phyloP scores from a whole-genome alignment of 2,888 invertebrate genomes.

The Volucella inflata region DNA sequence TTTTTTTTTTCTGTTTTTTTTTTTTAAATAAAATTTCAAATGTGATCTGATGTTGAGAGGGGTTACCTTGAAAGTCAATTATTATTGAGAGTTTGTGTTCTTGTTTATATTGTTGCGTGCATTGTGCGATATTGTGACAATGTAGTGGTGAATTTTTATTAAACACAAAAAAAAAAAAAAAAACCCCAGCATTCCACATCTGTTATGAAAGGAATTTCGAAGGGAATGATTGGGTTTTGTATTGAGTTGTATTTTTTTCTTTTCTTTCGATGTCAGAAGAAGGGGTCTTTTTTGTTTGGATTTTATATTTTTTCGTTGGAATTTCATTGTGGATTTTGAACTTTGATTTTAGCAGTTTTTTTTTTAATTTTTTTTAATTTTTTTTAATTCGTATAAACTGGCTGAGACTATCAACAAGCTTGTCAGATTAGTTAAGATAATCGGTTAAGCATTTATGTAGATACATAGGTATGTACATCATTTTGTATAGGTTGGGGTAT shows the following conservation, averaged over 20 bases:
- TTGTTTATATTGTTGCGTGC: constrained; percentile 47
- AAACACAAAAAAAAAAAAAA: constrained; percentile 18
- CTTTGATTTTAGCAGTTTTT: constrained; percentile 22
- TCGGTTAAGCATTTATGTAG: too few species aligned
- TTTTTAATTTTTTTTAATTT: background rate
- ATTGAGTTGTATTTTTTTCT: constrained; percentile 40
- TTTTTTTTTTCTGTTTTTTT: constrained; percentile 12
- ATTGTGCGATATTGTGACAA: constrained; percentile 31
- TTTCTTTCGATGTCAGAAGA: constrained; percentile 40
- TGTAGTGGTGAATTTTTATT: constrained; percentile 28
- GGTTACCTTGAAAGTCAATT: constrained; percentile 74
- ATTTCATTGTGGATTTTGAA: constrained; percentile 50
- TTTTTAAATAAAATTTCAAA: constrained; percentile 7
- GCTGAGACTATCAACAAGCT: background rate
- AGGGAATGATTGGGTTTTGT: constrained; percentile 67
- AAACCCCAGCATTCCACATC: constrained; percentile 70
- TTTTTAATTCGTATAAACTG: background rate
- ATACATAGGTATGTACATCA: background rate
- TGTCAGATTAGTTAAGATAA: background rate
- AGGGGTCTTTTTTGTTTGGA: constrained; percentile 47
- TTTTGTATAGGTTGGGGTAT: too few species aligned
- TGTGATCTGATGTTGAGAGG: constrained; percentile 52
- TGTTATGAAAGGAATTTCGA: constrained; percentile 67
- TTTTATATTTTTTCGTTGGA: constrained; percentile 32
- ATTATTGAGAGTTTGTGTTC: constrained; percentile 51